Evolutionary conservation across 2,888 invertebrate genomes (phyloP).

Genomic region (Trisateles emortualis): DNA sequence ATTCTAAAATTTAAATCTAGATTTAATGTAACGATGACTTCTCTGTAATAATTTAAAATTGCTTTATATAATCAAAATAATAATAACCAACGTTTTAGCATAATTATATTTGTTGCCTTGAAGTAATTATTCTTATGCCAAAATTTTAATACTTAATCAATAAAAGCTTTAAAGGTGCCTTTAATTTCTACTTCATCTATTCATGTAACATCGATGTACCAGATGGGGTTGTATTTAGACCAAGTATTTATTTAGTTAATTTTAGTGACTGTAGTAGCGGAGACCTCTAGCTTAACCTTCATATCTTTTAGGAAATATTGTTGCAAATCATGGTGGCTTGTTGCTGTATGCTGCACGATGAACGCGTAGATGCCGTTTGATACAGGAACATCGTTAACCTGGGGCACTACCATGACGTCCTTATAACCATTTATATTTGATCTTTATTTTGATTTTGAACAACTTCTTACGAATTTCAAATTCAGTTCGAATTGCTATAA

Average conservation of each 20-base stretch:
- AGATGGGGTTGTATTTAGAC: slow-evolving; percentile 72
- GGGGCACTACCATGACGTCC: no score
- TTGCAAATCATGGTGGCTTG: background rate
- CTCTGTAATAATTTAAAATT: no score
- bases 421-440: no score
- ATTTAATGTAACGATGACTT: background rate
- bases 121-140: slow-evolving; percentile 20
- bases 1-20: no score
- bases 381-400: background rate
- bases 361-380: background rate
- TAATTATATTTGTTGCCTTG: slow-evolving; percentile 30
- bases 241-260: slow-evolving; percentile 74
- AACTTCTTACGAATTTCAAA: no score
- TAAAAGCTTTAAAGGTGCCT: background rate
- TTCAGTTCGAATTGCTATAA: no score
- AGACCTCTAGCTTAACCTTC: slow-evolving; percentile 27
- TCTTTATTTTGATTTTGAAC: background rate
- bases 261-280: slow-evolving; percentile 56
- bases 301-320: background rate
- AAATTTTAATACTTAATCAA: slow-evolving; percentile 16
- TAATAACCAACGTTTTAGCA: slow-evolving; percentile 9
- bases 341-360: background rate
- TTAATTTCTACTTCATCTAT: slow-evolving; percentile 27
- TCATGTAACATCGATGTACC: slow-evolving; percentile 55
- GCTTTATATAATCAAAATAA: background rate